Base-by-base conservation (phyloP, 2,888 invertebrate species). In the Tupiocoris notatus region DNA sequence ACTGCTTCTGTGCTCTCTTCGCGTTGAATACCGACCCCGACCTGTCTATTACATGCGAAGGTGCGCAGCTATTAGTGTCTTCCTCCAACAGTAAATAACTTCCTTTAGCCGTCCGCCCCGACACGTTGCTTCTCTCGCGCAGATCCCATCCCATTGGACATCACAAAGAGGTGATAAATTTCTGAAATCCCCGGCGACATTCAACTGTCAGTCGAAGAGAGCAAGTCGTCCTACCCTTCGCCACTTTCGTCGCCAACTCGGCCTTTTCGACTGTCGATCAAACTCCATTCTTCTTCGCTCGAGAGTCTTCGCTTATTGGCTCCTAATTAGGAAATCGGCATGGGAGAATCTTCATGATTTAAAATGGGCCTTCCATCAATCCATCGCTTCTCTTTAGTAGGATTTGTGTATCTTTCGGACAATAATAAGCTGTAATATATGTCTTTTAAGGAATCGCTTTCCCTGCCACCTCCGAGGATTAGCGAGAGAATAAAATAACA, bases 81-180 rank as follows among this genome's bases (percentile, higher is more conserved):
- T 75, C 75, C 58, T 66, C 65, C 59, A 75, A 65, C 66, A 75
- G 75, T 75, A 75, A 75, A 75, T 75, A 75, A 75, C 75, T 75
- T 75, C 66, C 75, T 75, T 66, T 21, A 65, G 21, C 66, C 66
- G 66, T 66, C 75, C 75, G 58, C 65, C 39, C 39, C 75, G 65
- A 75, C 66, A 75, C 75, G 75, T 59, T 58, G 65, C 16, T 66
- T 58, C 75, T 25, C 20, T 59, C 65, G n/a, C 65, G 39, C n/a
- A n/a, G n/a, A n/a, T n/a, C n/a, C n/a, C n/a, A n/a, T 23, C 18
- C 57, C 9, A 56, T 9, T n/a, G 57, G 75, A 75, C 75, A 75
- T 59, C 75, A 75, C 75, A 75, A 75, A 75, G 75, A 59, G 75
- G 75, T 75, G 75, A 75, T 75, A 75, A 75, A 75, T 75, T 75